Conservation (phyloP, 2,797 vertebrate genomes). For the Pangasius mekongensis region DNA sequence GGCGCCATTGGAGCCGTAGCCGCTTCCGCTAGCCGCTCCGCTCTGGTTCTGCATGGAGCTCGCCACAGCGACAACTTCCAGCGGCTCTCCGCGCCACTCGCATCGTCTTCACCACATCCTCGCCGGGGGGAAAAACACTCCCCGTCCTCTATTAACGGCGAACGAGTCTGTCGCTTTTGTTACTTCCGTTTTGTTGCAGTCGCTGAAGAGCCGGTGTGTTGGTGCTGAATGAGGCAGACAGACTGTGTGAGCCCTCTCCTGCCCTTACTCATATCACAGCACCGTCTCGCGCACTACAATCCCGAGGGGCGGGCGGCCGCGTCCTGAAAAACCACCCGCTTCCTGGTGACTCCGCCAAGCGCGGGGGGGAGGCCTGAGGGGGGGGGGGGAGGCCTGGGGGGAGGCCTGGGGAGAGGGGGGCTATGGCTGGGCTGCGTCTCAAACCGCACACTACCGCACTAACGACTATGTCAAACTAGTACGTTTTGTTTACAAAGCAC, state of each 20-base stretch:
- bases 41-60: slow-evolving; percentile 84
- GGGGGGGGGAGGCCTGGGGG: not conserved
- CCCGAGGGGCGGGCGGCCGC: slow-evolving; percentile 21
- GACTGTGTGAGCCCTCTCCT: slow-evolving; percentile 57
- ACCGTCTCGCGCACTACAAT: slow-evolving; percentile 57
- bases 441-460: slow-evolving; percentile 4
- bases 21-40: slow-evolving; percentile 73
- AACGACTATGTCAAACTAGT: not conserved
- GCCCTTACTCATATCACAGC: slow-evolving; percentile 10
- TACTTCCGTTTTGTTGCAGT: slow-evolving; percentile 5
- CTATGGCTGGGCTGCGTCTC: slow-evolving; percentile 30
- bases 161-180: not conserved
- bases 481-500: not conserved
- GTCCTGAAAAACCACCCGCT: slow-evolving; percentile 13
- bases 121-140: not conserved
- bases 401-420: too few species aligned
- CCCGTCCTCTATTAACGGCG: slow-evolving; percentile 36
- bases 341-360: slow-evolving; percentile 12
- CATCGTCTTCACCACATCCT: slow-evolving; percentile 51
- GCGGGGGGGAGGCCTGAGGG: not conserved
- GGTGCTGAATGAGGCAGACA: slow-evolving; percentile 47
- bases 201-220: slow-evolving; percentile 67
- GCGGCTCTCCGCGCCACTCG: slow-evolving; percentile 63
- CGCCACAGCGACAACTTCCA: slow-evolving; percentile 71
- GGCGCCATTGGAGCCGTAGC: slow-evolving; percentile 81